phyloP scores from a whole-genome alignment of 2,113 vertebrate species.

The Ceratotherium simum region DNA sequence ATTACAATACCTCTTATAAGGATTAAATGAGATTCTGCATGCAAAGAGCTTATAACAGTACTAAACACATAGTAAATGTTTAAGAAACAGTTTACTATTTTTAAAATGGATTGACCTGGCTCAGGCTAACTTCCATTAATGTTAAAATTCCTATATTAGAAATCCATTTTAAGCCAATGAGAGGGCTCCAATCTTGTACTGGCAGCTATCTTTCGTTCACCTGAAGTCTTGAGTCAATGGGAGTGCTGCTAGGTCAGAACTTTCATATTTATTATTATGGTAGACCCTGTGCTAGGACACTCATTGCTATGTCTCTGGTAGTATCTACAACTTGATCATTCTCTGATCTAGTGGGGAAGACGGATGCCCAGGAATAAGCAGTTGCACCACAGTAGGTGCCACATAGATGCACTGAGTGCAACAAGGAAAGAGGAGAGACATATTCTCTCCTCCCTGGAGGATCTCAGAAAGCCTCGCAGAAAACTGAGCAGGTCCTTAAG shows the following conservation, averaged over 20 bases:
- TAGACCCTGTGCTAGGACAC: background rate
- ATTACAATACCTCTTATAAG: background rate
- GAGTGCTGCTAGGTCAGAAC: background rate
- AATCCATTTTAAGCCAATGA: conserved; percentile 9
- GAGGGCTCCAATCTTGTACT: background rate
- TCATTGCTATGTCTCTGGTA: background rate
- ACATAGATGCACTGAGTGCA: background rate
- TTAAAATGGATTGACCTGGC: background rate
- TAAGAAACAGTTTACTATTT: background rate
- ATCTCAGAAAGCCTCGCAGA: background rate
- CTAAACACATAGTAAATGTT: conserved; percentile 5
- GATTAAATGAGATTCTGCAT: background rate
- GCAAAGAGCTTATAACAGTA: conserved; percentile 27
- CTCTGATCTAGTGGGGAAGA: background rate
- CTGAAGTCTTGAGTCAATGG: background rate
- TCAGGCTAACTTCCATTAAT: conserved; percentile 46
- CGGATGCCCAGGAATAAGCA: background rate
- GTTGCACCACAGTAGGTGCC: background rate
- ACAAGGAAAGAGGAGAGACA: background rate
- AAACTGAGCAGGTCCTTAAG: background rate
- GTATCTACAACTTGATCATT: background rate
- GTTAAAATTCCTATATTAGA: background rate
- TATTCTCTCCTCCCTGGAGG: background rate
- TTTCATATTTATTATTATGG: background rate
- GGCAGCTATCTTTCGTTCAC: background rate